Conservation (phyloP, 2,113 vertebrate species). For the Poeciliopsis occidentalis region DNA sequence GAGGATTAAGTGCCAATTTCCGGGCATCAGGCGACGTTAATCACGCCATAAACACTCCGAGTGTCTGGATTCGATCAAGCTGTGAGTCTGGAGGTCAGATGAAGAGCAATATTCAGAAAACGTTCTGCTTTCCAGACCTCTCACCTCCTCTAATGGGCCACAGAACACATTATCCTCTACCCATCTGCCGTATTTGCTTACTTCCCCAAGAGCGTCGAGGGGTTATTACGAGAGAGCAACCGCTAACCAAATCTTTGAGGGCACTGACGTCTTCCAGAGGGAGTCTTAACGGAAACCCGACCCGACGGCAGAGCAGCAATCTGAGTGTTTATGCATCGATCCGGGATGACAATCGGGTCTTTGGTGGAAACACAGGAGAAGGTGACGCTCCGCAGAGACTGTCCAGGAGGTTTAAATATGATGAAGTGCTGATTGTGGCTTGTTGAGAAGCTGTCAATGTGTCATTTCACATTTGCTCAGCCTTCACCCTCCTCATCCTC, state of each 20-base stretch:
- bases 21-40: slow-evolving; percentile 41
- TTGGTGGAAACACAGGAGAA: slow-evolving; percentile 56
- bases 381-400: slow-evolving; percentile 34
- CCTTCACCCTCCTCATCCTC: background rate
- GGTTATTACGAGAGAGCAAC: slow-evolving; percentile 40
- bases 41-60: slow-evolving; percentile 54
- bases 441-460: slow-evolving; percentile 52
- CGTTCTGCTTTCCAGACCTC: slow-evolving; percentile 49
- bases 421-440: slow-evolving; percentile 53
- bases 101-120: slow-evolving; percentile 60
- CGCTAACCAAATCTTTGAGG: slow-evolving; percentile 61
- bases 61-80: slow-evolving; percentile 48
- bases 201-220: slow-evolving; percentile 36
- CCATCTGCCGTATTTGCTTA: slow-evolving; percentile 62
- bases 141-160: slow-evolving; percentile 62
- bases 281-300: slow-evolving; percentile 55
- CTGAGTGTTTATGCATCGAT: slow-evolving; percentile 63
- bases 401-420: slow-evolving; percentile 47
- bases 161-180: slow-evolving; percentile 61
- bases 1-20: slow-evolving; percentile 7
- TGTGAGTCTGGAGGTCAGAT: slow-evolving; percentile 51
- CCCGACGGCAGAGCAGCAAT: slow-evolving; percentile 47
- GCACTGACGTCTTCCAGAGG: slow-evolving; percentile 45
- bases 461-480: slow-evolving; percentile 35
- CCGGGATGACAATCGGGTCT: slow-evolving; percentile 57